Evolutionary conservation across 2,888 invertebrate genomes (phyloP), one percentile per base, ranked within the genome.

Genomic region (Ormyrus rosae): DNA sequence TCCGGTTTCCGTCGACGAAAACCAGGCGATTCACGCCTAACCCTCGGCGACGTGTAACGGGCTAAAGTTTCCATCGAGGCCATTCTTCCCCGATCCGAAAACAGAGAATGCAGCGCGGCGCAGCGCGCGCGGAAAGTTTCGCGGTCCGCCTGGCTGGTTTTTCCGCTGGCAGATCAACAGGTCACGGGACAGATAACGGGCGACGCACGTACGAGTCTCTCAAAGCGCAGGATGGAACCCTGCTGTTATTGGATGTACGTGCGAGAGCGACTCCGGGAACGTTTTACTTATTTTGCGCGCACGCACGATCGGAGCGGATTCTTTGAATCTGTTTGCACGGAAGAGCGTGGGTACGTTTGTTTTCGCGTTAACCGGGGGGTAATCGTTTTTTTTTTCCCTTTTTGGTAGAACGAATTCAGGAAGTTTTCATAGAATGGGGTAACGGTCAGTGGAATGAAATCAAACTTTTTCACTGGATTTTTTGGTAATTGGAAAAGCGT

Each of bases 241-340:
- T 34, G 48, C 61, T 80, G 61, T 75, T 71, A 68, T 76, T 68
- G 67, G 61, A 65, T n/a, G 13, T 78, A 78, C 67, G 72, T 78
- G 72, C 60, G 11, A 61, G 46, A 19, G 19, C 19, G 19, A 1
- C 19, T 19, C 19, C 34, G 50, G 65, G 13, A 65, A 65, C 13
- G 48, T 67, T 67, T 51, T 67, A 60, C 60, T 19, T 19, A 19
- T 19, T 19, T 19, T 19, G 19, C 2, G 19, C 19, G 19, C 19
- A 1, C 19, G 19, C 19, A 19, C 19, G 19, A 19, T 19, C 19
- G 19, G 19, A 19, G 19, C 19, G 19, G 19, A 19, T 19, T 19
- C 19, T 19, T 19, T 19, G 19, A 19, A 19, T 19, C 19, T 19
- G 19, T 19, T 19, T 19, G 19, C 19, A 19, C 19, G 19, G 19